These are phyloP conservation scores for Falco berigora DNA, from an alignment of 2,797 vertebrate species.

Conservation along the genomic window DNA sequence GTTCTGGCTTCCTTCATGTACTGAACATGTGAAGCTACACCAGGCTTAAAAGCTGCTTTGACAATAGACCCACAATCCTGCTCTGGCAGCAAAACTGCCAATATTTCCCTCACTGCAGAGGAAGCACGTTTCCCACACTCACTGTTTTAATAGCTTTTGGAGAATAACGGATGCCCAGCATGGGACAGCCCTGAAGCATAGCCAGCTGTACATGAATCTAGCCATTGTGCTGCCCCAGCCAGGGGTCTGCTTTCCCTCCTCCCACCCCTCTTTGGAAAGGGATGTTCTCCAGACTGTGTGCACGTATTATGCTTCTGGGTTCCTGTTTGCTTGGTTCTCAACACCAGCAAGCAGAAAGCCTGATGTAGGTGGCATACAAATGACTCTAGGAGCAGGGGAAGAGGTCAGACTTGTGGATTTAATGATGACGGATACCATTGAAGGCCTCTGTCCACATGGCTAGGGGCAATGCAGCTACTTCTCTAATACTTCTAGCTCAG, in stretches of 20 bases:
- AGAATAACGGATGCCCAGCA: neutral
- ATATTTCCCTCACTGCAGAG: neutral
- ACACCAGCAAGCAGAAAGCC: neutral
- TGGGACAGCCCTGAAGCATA: neutral
- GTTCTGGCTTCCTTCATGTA: neutral
- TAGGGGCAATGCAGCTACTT: neutral
- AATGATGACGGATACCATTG: neutral
- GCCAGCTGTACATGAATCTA: slow-evolving; percentile 10
- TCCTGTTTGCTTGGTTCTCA: neutral
- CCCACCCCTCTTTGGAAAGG: neutral
- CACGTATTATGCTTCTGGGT: neutral
- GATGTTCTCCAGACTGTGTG: neutral
- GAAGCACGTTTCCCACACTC: neutral
- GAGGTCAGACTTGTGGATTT: neutral
- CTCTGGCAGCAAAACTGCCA: neutral
- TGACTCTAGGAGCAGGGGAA: neutral
- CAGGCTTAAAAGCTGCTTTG: neutral
- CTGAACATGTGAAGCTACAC: neutral
- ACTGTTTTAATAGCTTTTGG: neutral
- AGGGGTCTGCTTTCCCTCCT: neutral
- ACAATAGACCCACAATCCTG: neutral
- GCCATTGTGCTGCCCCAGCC: slow-evolving; percentile 16
- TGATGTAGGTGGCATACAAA: neutral
- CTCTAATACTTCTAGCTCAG: neutral
- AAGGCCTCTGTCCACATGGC: neutral